These are phyloP conservation scores for Colletes latitarsis DNA, from an alignment of 1,140 invertebrate species.

Conservation along the genomic window DNA sequence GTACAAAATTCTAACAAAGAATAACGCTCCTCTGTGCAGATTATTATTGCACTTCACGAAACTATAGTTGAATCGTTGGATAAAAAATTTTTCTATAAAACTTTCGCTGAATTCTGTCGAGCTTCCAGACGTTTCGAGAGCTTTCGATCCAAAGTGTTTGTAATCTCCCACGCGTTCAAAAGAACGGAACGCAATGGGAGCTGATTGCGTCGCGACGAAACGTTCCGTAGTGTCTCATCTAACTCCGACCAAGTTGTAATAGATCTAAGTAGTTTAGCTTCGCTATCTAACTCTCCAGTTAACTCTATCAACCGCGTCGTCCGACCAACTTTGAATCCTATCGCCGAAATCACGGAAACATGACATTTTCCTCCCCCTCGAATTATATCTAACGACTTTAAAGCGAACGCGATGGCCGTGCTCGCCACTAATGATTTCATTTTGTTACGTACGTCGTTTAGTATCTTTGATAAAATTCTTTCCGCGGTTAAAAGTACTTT, in stretches of 20 bases:
- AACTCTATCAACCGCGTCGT: constrained; percentile 24
- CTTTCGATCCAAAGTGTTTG: not conserved
- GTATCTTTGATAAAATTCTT: too few relatives aligned
- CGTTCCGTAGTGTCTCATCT: constrained; percentile 31
- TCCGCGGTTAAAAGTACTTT: too few relatives aligned
- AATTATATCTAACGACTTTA: not conserved
- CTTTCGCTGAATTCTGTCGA: not conserved
- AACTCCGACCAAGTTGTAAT: constrained; percentile 36
- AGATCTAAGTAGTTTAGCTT: constrained; percentile 36
- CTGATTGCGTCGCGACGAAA: constrained; percentile 3
- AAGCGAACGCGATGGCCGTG: too few relatives aligned
- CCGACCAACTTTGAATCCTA: not conserved
- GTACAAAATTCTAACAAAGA: too few relatives aligned
- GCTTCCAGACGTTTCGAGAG: not conserved
- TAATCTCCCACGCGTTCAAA: not conserved
- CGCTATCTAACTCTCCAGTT: constrained; percentile 21
- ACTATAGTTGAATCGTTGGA: too few relatives aligned
- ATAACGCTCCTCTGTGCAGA: too few relatives aligned
- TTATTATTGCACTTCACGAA: too few relatives aligned
- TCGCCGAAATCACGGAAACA: constrained; percentile 5
- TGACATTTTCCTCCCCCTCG: not conserved
- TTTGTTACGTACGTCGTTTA: too few relatives aligned
- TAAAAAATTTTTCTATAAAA: too few relatives aligned
- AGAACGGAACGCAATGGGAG: not conserved
- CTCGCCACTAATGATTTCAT: too few relatives aligned